Evolutionary conservation across 92 coral and sea anemone genomes (phyloP).

Genomic region (Bergia puertoricense): DNA sequence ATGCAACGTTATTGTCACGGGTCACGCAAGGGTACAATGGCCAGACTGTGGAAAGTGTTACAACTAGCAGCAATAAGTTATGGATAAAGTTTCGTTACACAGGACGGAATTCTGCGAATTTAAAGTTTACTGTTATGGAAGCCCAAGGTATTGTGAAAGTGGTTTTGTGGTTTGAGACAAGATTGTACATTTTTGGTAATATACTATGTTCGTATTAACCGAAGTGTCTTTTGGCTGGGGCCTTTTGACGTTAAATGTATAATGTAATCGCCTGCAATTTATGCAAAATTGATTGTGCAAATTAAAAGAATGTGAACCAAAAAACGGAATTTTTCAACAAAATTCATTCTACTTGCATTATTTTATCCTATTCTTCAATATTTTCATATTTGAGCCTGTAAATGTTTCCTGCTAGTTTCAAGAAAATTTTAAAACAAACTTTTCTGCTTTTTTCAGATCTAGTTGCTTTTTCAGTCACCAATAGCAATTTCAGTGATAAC

Average conservation of each 20-base stretch:
- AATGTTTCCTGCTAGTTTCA: too few species aligned
- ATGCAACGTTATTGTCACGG: conserved; percentile 41
- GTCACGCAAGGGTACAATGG: conserved; percentile 48
- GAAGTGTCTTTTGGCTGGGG: too few species aligned
- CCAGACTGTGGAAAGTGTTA: conserved; percentile 47
- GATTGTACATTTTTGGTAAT: not conserved
- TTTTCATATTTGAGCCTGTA: too few species aligned
- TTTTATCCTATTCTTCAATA: too few species aligned
- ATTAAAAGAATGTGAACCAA: too few species aligned
- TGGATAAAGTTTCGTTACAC: conserved; percentile 56
- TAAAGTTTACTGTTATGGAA: conserved; percentile 39
- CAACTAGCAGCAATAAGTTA: conserved; percentile 50
- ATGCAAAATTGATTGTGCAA: too few species aligned
- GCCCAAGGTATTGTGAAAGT: conserved; percentile 41
- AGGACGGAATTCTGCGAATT: not conserved
- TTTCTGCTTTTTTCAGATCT: conserved; percentile 15
- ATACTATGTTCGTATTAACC: not conserved
- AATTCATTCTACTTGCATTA: too few species aligned
- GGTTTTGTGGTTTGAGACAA: not conserved
- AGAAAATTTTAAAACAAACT: too few species aligned
- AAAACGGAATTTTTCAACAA: too few species aligned
- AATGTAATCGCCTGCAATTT: too few species aligned
- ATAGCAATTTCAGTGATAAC: conserved; percentile 55
- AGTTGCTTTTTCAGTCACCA: conserved; percentile 33
- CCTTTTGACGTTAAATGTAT: too few species aligned